phyloP scores from a whole-genome alignment of 1,140 invertebrate genomes.

The Magallana ariakensis region DNA sequence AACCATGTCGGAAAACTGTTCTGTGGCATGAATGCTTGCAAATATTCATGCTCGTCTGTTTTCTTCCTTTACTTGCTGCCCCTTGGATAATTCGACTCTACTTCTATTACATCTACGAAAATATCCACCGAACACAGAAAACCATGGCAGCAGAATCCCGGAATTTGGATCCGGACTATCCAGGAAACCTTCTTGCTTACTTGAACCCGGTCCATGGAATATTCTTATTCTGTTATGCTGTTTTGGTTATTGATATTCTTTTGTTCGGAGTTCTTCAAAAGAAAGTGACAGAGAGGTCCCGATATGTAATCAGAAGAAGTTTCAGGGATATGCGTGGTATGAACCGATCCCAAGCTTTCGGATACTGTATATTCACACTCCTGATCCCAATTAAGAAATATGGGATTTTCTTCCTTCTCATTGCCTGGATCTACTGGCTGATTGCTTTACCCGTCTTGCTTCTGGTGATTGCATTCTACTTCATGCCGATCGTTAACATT shows the following conservation, averaged over 20 bases:
- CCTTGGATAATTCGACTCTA: constrained; percentile 63
- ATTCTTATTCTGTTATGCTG: constrained; percentile 65
- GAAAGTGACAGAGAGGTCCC: constrained; percentile 60
- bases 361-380: constrained; percentile 39
- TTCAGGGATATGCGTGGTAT: constrained; percentile 67
- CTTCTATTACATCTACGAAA: constrained; percentile 60
- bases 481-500: constrained; percentile 49
- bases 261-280: constrained; percentile 50
- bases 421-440: constrained; percentile 58
- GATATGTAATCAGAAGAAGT: constrained; percentile 60
- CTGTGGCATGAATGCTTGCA: constrained; percentile 59
- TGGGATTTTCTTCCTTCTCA: constrained; percentile 63
- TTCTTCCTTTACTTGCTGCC: constrained; percentile 49
- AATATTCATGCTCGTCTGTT: constrained; percentile 48
- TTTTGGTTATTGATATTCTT: constrained; percentile 59
- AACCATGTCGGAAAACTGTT: not conserved
- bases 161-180: constrained; percentile 38
- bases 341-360: constrained; percentile 42
- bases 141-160: constrained; percentile 31
- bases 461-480: constrained; percentile 16
- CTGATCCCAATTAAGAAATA: constrained; percentile 55
- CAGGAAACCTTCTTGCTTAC: constrained; percentile 58
- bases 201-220: constrained; percentile 64
- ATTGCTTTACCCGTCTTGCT: constrained; percentile 50
- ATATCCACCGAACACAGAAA: not conserved